Percentiles rank a stretch among this genome's conserved stretches.
Conservation (phyloP, 1,140 invertebrate genomes). For the Diorhabda elongata region DNA sequence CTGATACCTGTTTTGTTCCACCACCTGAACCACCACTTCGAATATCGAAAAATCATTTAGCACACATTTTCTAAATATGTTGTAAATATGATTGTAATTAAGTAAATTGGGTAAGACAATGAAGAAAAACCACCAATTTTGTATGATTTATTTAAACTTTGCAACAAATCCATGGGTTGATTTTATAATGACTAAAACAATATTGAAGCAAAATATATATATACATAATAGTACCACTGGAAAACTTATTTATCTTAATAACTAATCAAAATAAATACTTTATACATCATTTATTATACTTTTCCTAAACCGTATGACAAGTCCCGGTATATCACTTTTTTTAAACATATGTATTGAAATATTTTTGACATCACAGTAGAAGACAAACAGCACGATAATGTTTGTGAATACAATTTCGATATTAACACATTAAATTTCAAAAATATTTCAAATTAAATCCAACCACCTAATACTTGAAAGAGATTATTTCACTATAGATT, state of each 20-base stretch:
- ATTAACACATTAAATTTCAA: not conserved
- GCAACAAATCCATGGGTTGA: not conserved
- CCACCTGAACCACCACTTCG: too few species aligned
- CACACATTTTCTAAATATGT: too few species aligned
- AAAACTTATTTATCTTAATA: not conserved
- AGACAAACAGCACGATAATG: too few species aligned
- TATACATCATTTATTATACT: not conserved
- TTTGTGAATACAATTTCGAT: too few species aligned
- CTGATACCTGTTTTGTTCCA: too few species aligned
- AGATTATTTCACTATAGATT: not conserved
- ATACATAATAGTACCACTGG: not conserved
- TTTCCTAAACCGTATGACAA: not conserved
- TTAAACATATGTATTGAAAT: not conserved
- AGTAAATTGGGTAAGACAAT: too few species aligned
- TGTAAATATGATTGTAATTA: too few species aligned
- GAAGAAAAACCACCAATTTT: not conserved
- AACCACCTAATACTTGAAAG: not conserved
- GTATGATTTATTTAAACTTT: not conserved
- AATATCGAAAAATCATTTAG: too few species aligned
- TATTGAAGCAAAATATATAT: not conserved
- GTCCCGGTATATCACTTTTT: not conserved
- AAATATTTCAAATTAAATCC: not conserved
- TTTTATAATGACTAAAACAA: not conserved
- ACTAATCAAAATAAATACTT: constrained; percentile 3
- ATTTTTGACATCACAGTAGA: not conserved